phyloP scores from a whole-genome alignment of 1,140 invertebrate genomes.

The Drosophila simulans region DNA sequence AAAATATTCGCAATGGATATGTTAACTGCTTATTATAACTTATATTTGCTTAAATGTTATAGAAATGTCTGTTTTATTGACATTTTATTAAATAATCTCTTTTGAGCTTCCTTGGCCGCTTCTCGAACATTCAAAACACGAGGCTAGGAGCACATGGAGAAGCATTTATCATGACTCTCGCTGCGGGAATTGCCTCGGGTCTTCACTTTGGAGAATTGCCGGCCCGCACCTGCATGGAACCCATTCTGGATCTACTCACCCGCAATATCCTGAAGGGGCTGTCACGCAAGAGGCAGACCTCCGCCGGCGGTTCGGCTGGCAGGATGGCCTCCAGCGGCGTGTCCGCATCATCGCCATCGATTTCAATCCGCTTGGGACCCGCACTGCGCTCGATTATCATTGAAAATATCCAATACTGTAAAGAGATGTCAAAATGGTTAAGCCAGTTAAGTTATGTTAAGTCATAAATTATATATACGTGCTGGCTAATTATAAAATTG shows the following conservation, averaged over 20 bases:
- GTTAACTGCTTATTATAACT: too few relatives aligned
- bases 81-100: too few relatives aligned
- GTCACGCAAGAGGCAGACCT: constrained; percentile 87
- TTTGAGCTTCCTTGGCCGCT: neutral
- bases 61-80: too few relatives aligned
- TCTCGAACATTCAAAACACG: constrained; percentile 5
- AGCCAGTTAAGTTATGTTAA: neutral
- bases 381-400: constrained; percentile 79
- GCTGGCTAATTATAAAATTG: neutral
- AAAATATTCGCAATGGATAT: too few relatives aligned
- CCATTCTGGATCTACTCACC: constrained; percentile 85
- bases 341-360: constrained; percentile 79
- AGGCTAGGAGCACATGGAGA: neutral
- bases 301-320: constrained; percentile 65
- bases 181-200: constrained; percentile 22
- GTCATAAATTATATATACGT: neutral
- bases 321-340: constrained; percentile 85
- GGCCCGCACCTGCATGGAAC: constrained; percentile 10
- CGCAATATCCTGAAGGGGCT: constrained; percentile 88
- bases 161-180: constrained; percentile 33
- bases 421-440: neutral
- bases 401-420: constrained; percentile 80
- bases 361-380: constrained; percentile 67
- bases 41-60: too few relatives aligned
- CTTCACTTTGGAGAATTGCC: constrained; percentile 63